Percentiles rank a stretch among this genome's conserved stretches.
phyloP scores from a whole-genome alignment of 2,888 invertebrate species.

The Drosophila nr. fundita region DNA sequence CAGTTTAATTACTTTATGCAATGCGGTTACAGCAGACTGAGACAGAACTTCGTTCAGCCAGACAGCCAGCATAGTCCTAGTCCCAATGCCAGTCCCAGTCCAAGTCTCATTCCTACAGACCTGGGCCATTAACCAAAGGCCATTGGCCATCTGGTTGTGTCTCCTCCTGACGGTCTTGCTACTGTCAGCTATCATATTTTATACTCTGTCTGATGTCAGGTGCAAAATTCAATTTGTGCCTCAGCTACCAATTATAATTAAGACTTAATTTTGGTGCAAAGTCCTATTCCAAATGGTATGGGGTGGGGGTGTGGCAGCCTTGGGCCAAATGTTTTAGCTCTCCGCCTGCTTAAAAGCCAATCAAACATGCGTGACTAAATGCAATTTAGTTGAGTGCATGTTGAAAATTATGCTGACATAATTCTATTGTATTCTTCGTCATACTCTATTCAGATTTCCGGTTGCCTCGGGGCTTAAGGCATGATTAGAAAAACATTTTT shows the following conservation, averaged over 20 bases:
- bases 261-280: conserved; percentile 16
- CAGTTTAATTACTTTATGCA: conserved; percentile 80
- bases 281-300: conserved; percentile 11
- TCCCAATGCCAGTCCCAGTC: conserved; percentile 1
- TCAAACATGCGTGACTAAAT: conserved; percentile 73
- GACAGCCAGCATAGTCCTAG: not conserved
- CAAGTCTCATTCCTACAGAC: not conserved
- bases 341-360: conserved; percentile 48
- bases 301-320: conserved; percentile 53
- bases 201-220: conserved; percentile 27
- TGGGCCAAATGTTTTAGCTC: conserved; percentile 44
- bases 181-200: conserved; percentile 47
- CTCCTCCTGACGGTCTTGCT: conserved; percentile 13
- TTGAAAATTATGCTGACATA: conserved; percentile 68
- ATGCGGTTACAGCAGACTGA: conserved; percentile 56
- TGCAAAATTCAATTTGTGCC: conserved; percentile 42
- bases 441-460: conserved; percentile 57
- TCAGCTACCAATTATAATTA: conserved; percentile 36
- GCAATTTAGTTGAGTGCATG: conserved; percentile 67
- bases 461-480: conserved; percentile 24
- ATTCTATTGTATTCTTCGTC: conserved; percentile 37
- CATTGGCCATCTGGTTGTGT: conserved; percentile 43
- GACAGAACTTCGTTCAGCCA: conserved; percentile 29
- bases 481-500: conserved; percentile 34
- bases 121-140: conserved; percentile 74